Base-by-base conservation (phyloP, 2,113 vertebrate species). In the Rhinolophus sinicus region DNA sequence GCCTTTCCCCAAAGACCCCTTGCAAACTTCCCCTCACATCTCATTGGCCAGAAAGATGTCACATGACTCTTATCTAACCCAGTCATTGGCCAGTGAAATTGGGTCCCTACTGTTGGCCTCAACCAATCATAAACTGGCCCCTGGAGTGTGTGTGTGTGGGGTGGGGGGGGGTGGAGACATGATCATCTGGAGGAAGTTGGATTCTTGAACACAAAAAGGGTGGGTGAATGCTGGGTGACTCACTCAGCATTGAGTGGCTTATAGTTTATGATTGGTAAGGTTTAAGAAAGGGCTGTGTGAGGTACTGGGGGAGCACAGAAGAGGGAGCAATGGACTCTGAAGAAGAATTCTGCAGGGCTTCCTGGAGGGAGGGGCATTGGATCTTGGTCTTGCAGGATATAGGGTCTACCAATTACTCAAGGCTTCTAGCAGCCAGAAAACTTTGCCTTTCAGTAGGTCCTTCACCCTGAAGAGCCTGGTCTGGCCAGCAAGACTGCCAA, bases 261-360 rank as follows among this genome's bases (percentile, higher is more conserved):
- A 22, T 13, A 10, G 65, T 69, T 44, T 54, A 35, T 75, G 58
- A 62, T n/a, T 52, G 18, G 38, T 38, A 67, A 67, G 73, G 26
- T 14, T 11, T 24, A 50, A 72, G 16, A 24, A 30, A 81, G 33
- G 33, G 35, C 82, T 56, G 60, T n/a, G 11, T 9, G 70, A 56
- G 33, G 22, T 26, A 21, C 15, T 38, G 26, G 26, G 67, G 94
- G 69, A 64, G 60, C 12, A n/a, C 58, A 9, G 7, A 30, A 52
- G 54, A 65, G 21, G 6, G 60, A 83, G 65, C 54, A 21, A 12
- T 21, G 47, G 21, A 3, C 26, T 76, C 35, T 90, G 52, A 70
- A 83, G 52, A 83, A 82, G 50, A 95, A 83, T 72, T 85, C 15
- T 21, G 54, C 73, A 72, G 50, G 35, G 75, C 94, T 95, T 91